A percentile compares a stretch with the other conserved stretches of the same genome.
phyloP scores from a whole-genome alignment of 2,113 vertebrate species.

The Vombatus ursinus region DNA sequence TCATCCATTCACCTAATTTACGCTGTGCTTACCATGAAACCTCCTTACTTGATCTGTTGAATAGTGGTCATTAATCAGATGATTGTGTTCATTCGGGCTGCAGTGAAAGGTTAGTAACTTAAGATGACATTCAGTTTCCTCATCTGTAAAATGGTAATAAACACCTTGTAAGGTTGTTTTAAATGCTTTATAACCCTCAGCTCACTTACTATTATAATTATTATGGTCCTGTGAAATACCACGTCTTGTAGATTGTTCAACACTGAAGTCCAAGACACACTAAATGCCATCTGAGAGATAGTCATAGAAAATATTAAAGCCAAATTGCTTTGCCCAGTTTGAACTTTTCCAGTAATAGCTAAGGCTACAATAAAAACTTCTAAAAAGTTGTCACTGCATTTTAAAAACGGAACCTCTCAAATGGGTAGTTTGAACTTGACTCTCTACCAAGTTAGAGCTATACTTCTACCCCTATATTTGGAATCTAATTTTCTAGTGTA shows the following conservation, averaged over 20 bases:
- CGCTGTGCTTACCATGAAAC: background rate
- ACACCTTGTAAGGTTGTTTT: background rate
- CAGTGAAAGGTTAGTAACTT: background rate
- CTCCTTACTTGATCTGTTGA: background rate
- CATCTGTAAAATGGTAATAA: background rate
- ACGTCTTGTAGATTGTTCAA: background rate
- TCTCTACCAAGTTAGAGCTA: slow-evolving; percentile 8
- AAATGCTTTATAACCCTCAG: background rate
- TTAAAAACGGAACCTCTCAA: no score
- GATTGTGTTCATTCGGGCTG: background rate
- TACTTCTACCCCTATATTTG: slow-evolving; percentile 32
- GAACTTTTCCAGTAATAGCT: background rate
- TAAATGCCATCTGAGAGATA: background rate
- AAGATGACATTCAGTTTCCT: background rate
- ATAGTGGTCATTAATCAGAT: background rate
- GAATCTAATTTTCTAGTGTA: slow-evolving; percentile 50
- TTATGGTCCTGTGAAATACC: background rate
- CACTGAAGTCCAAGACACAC: background rate
- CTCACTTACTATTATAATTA: background rate
- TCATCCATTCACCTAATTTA: background rate
- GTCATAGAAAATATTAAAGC: background rate
- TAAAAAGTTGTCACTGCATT: no score
- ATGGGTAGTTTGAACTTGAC: background rate
- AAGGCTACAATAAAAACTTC: no score
- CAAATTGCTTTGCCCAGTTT: background rate